Evolutionary conservation across 2,797 vertebrate species (phyloP), one percentile per base, ranked within the genome.

Genomic region (Syngnathus rostellatus): DNA sequence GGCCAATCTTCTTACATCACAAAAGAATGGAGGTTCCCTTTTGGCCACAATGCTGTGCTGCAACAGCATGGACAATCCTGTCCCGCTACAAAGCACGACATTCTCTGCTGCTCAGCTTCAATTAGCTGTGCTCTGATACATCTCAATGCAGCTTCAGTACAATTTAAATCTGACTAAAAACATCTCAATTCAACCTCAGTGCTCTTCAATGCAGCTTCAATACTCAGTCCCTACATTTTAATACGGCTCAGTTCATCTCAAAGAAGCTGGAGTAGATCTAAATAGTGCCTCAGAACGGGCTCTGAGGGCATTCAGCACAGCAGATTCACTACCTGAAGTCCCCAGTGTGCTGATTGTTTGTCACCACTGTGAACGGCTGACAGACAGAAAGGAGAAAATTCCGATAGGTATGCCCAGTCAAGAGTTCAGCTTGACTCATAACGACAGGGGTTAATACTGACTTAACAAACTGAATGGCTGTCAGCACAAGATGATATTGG

Each of bases 91-190:
- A 88, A 87, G 82, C 78, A 70, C 23, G 19, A 87, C 84, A 86
- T 86, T 89, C 84, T 84, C 83, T 83, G 82, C 81, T 79, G 81
- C 85, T 89, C 87, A 89, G 81, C 83, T 87, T 86, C 82, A 85
- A 89, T 89, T 89, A 89, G 85, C 84, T 87, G 86, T 88, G 87
- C 86, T 89, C 86, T 88, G 84, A 82, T 88, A 88, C 85, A 86
- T 88, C 82, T 89, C 85, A 89, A 89, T 87, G 72, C 84, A 23
- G 75, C 79, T 76, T 79, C 81, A 69, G 77, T 73, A 72, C 76
- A 70, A 85, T 87, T 86, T 85, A 82, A 87, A 88, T 84, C 81
- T 84, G 77, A 75, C 87, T 88, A 83, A 87, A 85, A 88, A 89
- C 84, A 89, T 86, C 79, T 88, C 86, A 88, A 74, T 89, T 88